Base-by-base conservation (phyloP, 2,888 invertebrate genomes). In the Saturnia pavonia region DNA sequence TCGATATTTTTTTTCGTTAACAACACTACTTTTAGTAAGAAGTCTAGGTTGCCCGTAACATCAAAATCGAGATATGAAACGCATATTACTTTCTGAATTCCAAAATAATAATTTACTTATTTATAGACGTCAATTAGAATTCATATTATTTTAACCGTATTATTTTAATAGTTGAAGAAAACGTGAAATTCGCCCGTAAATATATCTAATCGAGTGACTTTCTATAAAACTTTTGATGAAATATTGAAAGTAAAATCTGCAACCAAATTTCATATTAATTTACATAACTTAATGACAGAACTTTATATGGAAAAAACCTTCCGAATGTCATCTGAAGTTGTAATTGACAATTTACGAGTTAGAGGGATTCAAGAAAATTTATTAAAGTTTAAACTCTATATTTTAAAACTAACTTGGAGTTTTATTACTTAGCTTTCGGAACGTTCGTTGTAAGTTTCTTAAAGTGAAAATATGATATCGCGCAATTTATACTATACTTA, bases 331-430 rank as follows among this genome's bases (percentile, higher is more conserved):
- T 75, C 72, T 74, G 72, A 85, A 86, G 75, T 85, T 83, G 69
- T 82, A 82, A 86, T 85, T 86, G 83, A 77, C 82, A 85, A 86
- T 85, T 83, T 85, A 78, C 73, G 78, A 81, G 80, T 80, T 79
- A 73, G 75, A 78, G 74, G 72, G 75, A 77, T 76, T 74, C 71
- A 73, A 68, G 72, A 74, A 76, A 76, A 75, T 74, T 71, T 69
- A 74, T 70, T 78, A 78, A 78, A 78, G 78, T 75, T 68, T 67
- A 75, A 81, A 78, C 76, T 75, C 76, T 78, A 79, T 78, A 77
- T 74, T 78, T 76, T 76, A 70, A 43, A 71, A 72, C 73, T 19
- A 66, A 71, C 25, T 57, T 25, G 69, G 16, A 42, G 22, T 51
- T 43, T 69, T 54, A 57, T 67, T 60, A 69, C 71, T 66, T 67